A percentile compares a stretch with the other conserved stretches of the same genome.
phyloP scores from a whole-genome alignment of 92 coral and sea anemone species.

The Zoanthus sociatus region DNA sequence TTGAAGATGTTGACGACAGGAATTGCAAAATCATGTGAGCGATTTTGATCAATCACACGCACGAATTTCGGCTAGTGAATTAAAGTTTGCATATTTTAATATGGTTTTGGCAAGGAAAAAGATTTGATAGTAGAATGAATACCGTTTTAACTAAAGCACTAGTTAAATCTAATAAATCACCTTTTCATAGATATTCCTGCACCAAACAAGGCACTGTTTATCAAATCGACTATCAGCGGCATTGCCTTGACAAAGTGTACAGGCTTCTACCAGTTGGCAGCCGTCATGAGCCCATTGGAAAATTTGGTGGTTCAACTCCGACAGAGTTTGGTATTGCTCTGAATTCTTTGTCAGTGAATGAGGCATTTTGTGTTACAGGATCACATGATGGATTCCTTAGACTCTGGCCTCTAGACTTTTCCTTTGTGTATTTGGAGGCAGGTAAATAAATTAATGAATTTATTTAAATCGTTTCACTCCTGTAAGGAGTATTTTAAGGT shows the following conservation, averaged over 20 bases:
- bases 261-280: slow-evolving; percentile 91
- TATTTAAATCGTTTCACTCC: too few species aligned
- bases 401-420: slow-evolving; percentile 91
- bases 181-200: slow-evolving; percentile 75
- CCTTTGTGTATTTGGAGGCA: slow-evolving; percentile 92
- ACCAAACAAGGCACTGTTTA: slow-evolving; percentile 82
- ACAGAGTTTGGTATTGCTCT: slow-evolving; percentile 84
- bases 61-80: too few species aligned
- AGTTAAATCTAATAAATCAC: neutral
- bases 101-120: neutral
- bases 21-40: too few species aligned
- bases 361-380: slow-evolving; percentile 95
- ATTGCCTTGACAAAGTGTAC: slow-evolving; percentile 80
- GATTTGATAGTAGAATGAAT: neutral
- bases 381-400: slow-evolving; percentile 96
- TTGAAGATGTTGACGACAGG: too few species aligned
- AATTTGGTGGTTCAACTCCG: slow-evolving; percentile 70
- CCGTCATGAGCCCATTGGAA: slow-evolving; percentile 72
- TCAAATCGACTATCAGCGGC: slow-evolving; percentile 88
- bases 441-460: slow-evolving; percentile 53
- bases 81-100: neutral
- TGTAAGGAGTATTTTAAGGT: too few species aligned
- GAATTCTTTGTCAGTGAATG: slow-evolving; percentile 86
- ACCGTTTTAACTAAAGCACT: neutral
- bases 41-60: too few species aligned